These are phyloP conservation scores for Danio choprae DNA, from an alignment of 2,797 vertebrate genomes.

Conservation along the genomic window DNA sequence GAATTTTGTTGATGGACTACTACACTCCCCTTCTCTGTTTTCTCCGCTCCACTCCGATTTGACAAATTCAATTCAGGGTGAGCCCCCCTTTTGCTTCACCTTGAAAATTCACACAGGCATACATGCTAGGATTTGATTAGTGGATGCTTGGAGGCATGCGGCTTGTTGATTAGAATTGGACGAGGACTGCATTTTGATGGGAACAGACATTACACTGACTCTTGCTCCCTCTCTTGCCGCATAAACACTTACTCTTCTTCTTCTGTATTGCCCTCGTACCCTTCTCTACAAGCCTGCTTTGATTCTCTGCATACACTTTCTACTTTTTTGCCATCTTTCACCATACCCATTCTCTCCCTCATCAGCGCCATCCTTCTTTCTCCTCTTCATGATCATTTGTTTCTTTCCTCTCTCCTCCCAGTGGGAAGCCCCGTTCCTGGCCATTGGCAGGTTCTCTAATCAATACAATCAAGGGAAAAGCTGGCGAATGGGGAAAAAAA, in stretches of 20 bases:
- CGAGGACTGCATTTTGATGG: slow-evolving; percentile 78
- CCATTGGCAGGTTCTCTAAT: slow-evolving; percentile 35
- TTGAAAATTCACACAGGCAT: slow-evolving; percentile 77
- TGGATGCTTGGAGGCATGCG: slow-evolving; percentile 76
- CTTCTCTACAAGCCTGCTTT: neutral
- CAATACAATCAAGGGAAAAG: slow-evolving; percentile 35
- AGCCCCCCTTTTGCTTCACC: slow-evolving; percentile 73
- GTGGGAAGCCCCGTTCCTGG: slow-evolving; percentile 15
- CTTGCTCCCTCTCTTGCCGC: neutral
- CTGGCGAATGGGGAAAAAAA: slow-evolving; percentile 38
- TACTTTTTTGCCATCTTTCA: slow-evolving; percentile 23
- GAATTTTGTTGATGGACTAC: slow-evolving; percentile 60
- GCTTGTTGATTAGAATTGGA: slow-evolving; percentile 80
- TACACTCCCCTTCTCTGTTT: slow-evolving; percentile 50
- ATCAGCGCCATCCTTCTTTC: slow-evolving; percentile 4
- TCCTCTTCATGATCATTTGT: slow-evolving; percentile 11
- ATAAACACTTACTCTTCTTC: slow-evolving; percentile 5
- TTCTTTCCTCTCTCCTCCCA: slow-evolving; percentile 21
- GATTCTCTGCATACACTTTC: slow-evolving; percentile 39
- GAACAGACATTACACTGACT: slow-evolving; percentile 57
- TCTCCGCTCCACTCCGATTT: slow-evolving; percentile 53
- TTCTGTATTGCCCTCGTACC: slow-evolving; percentile 41
- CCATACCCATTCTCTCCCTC: neutral
- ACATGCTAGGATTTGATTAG: slow-evolving; percentile 76
- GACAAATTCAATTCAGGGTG: slow-evolving; percentile 76